phyloP scores from a whole-genome alignment of 35 echinoderm and acorn worm species.

The Apostichopus japonicus region DNA sequence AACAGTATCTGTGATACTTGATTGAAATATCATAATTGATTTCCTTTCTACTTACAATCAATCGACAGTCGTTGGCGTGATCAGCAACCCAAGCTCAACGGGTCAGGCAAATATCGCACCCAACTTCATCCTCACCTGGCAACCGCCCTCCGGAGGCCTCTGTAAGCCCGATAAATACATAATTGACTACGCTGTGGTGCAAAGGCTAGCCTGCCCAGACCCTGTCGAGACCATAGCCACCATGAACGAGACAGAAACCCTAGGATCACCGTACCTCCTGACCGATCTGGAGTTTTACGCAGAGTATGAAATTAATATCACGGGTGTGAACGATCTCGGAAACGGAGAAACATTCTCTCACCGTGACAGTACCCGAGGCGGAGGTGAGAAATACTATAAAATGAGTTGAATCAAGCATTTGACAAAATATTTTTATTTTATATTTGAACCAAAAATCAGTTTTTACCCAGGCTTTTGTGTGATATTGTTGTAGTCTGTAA shows the following conservation, averaged over 20 bases:
- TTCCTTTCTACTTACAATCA: neutral
- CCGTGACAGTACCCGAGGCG: neutral
- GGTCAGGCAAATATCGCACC: neutral
- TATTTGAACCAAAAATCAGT: too few species aligned
- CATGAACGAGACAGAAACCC: neutral
- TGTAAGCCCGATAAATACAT: constrained; percentile 9
- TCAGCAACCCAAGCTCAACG: neutral
- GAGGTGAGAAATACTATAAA: constrained; percentile 1
- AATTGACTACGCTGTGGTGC: neutral
- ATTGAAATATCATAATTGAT: too few species aligned
- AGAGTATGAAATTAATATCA: constrained; percentile 24
- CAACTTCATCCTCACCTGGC: constrained; percentile 21
- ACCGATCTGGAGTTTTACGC: neutral
- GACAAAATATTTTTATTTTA: neutral
- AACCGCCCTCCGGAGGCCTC: neutral
- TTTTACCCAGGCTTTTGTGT: too few species aligned
- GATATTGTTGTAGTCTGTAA: too few species aligned
- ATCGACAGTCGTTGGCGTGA: neutral
- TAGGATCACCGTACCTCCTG: neutral
- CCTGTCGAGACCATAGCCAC: neutral
- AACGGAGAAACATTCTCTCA: neutral
- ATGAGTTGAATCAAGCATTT: neutral
- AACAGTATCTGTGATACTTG: too few species aligned
- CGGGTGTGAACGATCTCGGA: neutral
- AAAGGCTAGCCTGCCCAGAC: neutral